phyloP scores from a whole-genome alignment of 2,888 invertebrate species.

The Atrina japonica region DNA sequence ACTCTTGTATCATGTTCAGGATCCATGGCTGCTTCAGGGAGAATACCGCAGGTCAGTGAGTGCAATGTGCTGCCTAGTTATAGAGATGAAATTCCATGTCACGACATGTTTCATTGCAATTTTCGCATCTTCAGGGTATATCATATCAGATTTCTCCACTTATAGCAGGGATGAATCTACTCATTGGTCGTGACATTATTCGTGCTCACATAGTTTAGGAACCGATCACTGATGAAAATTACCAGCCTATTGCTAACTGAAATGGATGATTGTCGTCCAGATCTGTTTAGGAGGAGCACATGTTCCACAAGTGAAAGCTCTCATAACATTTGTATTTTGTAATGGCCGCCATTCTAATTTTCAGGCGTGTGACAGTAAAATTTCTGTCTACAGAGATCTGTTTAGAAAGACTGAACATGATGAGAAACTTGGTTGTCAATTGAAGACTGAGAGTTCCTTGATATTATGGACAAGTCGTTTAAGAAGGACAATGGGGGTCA shows the following conservation, averaged over 20 bases:
- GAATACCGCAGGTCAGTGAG: constrained; percentile 30
- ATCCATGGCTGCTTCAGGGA: constrained; percentile 11
- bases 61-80: constrained; percentile 19
- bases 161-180: constrained; percentile 14
- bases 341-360: constrained; percentile 33
- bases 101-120: background rate
- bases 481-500: constrained; percentile 25
- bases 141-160: constrained; percentile 5
- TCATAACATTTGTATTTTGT: constrained; percentile 26
- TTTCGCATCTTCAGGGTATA: constrained; percentile 27
- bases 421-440: constrained; percentile 27
- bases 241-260: constrained; percentile 35
- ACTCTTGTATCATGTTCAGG: constrained; percentile 31
- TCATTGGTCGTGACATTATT: constrained; percentile 37
- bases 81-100: constrained; percentile 27
- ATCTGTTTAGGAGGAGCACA: constrained; percentile 37
- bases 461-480: constrained; percentile 31
- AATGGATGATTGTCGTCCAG: constrained; percentile 42
- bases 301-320: constrained; percentile 7
- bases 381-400: constrained; percentile 14
- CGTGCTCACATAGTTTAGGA: constrained; percentile 34
- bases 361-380: constrained; percentile 25
- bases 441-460: constrained; percentile 35
- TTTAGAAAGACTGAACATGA: constrained; percentile 30
- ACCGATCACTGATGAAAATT: constrained; percentile 23